A percentile compares a stretch with the other conserved stretches of the same genome.
Conservation (phyloP, 2,113 vertebrate genomes). For the Zonotrichia leucophrys region DNA sequence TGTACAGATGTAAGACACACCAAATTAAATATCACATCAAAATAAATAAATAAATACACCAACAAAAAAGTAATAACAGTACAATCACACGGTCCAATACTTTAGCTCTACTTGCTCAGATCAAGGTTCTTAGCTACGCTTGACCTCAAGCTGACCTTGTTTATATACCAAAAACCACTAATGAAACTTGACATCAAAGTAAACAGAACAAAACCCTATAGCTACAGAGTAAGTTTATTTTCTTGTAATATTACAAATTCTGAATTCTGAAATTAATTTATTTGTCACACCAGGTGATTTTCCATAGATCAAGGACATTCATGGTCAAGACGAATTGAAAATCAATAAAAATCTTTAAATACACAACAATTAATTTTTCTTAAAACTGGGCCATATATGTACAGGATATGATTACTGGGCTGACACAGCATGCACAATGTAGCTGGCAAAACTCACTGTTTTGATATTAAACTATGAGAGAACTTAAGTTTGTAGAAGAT, state of each 20-base stretch:
- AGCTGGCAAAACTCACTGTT: background rate
- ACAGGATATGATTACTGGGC: background rate
- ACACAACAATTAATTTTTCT: background rate
- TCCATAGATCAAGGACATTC: background rate
- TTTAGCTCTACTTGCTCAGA: conserved; percentile 39
- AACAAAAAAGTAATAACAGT: background rate
- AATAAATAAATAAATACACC: background rate
- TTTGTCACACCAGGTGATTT: background rate
- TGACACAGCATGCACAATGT: background rate
- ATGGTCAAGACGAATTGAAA: background rate
- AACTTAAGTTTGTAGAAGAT: background rate
- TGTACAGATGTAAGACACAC: background rate
- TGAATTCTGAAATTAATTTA: background rate
- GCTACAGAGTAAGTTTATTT: background rate
- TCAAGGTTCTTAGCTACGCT: conserved; percentile 42
- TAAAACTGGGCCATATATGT: background rate
- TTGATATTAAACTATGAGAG: background rate
- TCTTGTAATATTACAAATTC: background rate
- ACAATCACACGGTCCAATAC: conserved; percentile 39
- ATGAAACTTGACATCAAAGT: conserved; percentile 57
- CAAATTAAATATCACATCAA: background rate
- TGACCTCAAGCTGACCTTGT: conserved; percentile 57
- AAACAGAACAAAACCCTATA: conserved; percentile 53
- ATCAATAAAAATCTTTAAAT: background rate
- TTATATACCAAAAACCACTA: conserved; percentile 37